Evolutionary conservation across 2,888 invertebrate species (phyloP), one percentile per base, ranked within the genome.

Genomic region (Selenia dentaria): DNA sequence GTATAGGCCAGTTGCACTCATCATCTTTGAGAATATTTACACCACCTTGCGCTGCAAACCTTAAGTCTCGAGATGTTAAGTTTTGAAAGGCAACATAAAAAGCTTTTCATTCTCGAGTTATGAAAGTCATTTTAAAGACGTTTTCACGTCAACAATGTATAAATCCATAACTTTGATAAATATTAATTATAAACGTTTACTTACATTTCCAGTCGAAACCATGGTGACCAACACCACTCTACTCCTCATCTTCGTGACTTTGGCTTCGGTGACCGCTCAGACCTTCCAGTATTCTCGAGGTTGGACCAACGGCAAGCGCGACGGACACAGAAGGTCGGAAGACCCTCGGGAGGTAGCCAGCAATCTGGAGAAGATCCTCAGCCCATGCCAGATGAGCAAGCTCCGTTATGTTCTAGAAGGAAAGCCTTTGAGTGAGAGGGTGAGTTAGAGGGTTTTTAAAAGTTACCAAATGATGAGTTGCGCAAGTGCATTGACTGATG

Each of bases 281-380:
- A 95, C 94, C 3, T 95, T 95, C 83, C 95, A 95, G 67, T 95
- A 95, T 77, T 95, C 95, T 26, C 85, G 94, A 0, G 95, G 95
- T 3, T 95, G 95, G 95, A 95, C 94, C 51, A 95, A 94, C 66
- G 95, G 95, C 12, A 94, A 94, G 64, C 79, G 94, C 0, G 83
- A 79, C 36, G 83, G 83, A 0, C 78, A 74, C 46, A 72, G 62
- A 47, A 58, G 64, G 5, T 8, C 34, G 6, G 51, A 48, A 1
- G 75, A 74, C 0, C 68, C 26, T 3, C 70, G 62, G 12, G 80
- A 82, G 0, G 44, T 79, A 1, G 59, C 71, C 1, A 63, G 58
- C 25, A 78, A 56, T 24, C 44, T 90, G 12, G 85, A 86, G 55
- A 75, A 67, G 56, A 72, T 87, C 34, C 67, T 91, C 3, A 77